These are phyloP conservation scores for Poeciliopsis turrubarensis DNA, from an alignment of 2,113 vertebrate species.

Conservation along the genomic window DNA sequence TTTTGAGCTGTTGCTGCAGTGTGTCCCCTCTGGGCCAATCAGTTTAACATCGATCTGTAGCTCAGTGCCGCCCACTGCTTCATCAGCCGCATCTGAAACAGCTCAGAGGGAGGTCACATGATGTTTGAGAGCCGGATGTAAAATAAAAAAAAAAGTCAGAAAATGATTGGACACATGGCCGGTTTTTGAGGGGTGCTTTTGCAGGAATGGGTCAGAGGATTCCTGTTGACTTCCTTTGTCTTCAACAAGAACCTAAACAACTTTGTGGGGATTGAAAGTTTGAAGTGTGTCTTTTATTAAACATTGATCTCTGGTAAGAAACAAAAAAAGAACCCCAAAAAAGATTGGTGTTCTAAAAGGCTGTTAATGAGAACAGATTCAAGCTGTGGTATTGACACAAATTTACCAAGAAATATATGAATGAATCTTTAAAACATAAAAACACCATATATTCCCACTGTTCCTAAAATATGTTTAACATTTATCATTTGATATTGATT, in stretches of 20 bases:
- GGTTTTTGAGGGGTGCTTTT: neutral
- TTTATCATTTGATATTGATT: too few relatives aligned
- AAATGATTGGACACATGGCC: neutral
- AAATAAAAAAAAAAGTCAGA: neutral
- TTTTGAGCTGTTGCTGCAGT: slow-evolving; percentile 24
- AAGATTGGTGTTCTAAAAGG: neutral
- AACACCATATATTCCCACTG: neutral
- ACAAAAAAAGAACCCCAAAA: too few relatives aligned
- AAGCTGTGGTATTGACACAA: neutral
- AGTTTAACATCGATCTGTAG: slow-evolving; percentile 23
- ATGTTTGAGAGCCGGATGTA: neutral
- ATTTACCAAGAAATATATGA: neutral
- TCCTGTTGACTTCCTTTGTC: neutral
- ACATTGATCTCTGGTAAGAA: neutral
- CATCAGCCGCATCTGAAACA: neutral
- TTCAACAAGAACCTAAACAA: neutral
- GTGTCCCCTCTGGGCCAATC: slow-evolving; percentile 29
- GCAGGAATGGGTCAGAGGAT: neutral
- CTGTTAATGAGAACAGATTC: neutral
- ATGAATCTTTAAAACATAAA: neutral
- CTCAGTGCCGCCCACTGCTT: slow-evolving; percentile 21
- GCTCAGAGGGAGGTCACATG: slow-evolving; percentile 7
- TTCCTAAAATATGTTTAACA: too few relatives aligned
- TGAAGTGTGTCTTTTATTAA: neutral
- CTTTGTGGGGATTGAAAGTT: neutral